Evolutionary conservation across 2,797 vertebrate genomes (phyloP), one percentile per base, ranked within the genome.

Genomic region (Phrynocephalus guinanensis): DNA sequence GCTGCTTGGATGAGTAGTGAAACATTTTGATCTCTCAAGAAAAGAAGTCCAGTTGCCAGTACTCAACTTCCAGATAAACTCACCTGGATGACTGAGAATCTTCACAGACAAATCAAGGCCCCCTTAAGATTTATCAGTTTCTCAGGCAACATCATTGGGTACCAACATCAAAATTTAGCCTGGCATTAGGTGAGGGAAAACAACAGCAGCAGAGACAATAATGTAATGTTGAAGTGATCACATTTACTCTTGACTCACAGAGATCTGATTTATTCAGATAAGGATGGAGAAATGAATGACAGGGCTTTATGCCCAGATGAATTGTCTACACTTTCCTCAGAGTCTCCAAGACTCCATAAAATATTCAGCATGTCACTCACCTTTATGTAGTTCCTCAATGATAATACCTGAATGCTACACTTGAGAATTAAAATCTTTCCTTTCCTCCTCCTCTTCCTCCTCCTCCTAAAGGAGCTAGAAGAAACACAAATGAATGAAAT

Each of bases 141-240:
- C 67, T 50, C 30, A 66, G 44, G 24, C 80, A 50, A 76, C 83
- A 73, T 71, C 13, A 1, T 83, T 20, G 16, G 18, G 24, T 73
- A 48, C 48, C 50, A 11, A 22, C 82, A 68, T 28, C 33, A 50
- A 84, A 87, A 89, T 92, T 82, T 90, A 80, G 88, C 76, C 16
- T 63, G 18, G 76, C 50, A 33, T 88, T 44, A 79, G 85, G 44
- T 18, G 86, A 75, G 50, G 18, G 86, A 86, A 88, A 84, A 73
- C 52, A 67, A 24, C 77, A 9, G 78, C 72, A 0, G 33, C 30
- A 6, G 70, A 48, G 70, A 48, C 9, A 76, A 82, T 86, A 89
- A 82, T 52, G 48, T 76, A 33, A 33, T 33, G 33, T 33, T 85
- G 1, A 89, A 87, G 20, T 82, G 33, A 84, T 88, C 52, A 13